Conservation (phyloP, 1,140 invertebrate genomes). For the Cyphomyrmex costatus region DNA sequence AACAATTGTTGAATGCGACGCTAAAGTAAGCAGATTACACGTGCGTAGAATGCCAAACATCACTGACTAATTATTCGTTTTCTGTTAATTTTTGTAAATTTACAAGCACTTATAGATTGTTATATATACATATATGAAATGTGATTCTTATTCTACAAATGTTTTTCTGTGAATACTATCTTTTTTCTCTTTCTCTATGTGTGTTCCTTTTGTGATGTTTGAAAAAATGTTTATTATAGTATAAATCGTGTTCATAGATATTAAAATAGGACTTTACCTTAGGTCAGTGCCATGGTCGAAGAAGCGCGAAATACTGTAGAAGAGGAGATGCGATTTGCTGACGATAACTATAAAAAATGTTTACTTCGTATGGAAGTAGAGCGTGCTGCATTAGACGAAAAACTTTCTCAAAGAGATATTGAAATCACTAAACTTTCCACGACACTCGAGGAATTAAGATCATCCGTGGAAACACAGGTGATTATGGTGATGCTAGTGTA, state of each 20-base stretch:
- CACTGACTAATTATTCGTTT: conserved; percentile 54
- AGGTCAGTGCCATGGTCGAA: conserved; percentile 79
- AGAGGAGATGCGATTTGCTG: conserved; percentile 78
- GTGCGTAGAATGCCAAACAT: conserved; percentile 68
- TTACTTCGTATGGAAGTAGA: conserved; percentile 79
- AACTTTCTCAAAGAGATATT: conserved; percentile 77
- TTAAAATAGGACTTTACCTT: background rate
- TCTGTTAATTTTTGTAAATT: background rate
- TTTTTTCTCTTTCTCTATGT: conserved; percentile 17
- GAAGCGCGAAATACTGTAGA: conserved; percentile 76
- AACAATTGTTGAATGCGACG: conserved; percentile 80
- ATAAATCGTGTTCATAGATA: background rate
- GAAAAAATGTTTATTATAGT: conserved; percentile 26
- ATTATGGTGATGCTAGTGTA: background rate
- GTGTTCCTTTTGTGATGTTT: conserved; percentile 67
- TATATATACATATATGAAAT: no score
- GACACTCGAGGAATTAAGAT: conserved; percentile 81
- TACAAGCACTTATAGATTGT: background rate
- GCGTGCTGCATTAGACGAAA: conserved; percentile 74
- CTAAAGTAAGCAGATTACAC: conserved; percentile 76
- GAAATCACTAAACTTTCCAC: conserved; percentile 78
- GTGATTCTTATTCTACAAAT: background rate
- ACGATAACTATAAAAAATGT: conserved; percentile 77
- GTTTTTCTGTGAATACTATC: background rate
- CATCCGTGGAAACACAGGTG: conserved; percentile 83